phyloP scores from a whole-genome alignment of 2,797 vertebrate genomes.

The Peromyscus nudipes region DNA sequence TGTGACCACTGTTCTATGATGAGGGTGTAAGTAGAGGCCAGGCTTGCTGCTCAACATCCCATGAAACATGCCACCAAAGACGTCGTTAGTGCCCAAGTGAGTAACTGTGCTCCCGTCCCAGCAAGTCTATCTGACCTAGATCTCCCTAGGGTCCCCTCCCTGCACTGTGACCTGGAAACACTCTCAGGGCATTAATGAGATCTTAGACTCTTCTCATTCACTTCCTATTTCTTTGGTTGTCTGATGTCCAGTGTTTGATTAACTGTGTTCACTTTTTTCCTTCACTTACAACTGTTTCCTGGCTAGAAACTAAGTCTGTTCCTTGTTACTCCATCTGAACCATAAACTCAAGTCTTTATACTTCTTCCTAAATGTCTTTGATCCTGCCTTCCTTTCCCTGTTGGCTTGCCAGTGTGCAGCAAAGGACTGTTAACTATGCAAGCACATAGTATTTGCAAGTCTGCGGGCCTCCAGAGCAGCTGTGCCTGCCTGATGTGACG shows the following conservation, averaged over 20 bases:
- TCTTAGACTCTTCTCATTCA: neutral
- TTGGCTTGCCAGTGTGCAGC: neutral
- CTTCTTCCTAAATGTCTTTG: constrained; percentile 30
- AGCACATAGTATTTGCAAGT: neutral
- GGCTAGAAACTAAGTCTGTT: neutral
- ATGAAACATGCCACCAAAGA: neutral
- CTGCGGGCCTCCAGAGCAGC: neutral
- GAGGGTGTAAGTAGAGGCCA: neutral
- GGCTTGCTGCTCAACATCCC: neutral
- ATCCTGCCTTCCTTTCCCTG: constrained; percentile 15
- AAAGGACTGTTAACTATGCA: constrained; percentile 13
- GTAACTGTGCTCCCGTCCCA: neutral
- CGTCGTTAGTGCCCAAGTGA: neutral
- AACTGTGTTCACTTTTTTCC: neutral
- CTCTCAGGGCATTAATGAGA: neutral
- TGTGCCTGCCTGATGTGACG: neutral
- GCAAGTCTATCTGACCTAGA: neutral
- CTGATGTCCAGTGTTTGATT: neutral
- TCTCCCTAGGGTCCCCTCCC: neutral
- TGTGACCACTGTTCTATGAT: neutral
- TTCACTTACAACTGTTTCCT: constrained; percentile 37
- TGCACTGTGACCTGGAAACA: neutral
- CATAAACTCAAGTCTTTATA: neutral
- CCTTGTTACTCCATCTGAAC: neutral
- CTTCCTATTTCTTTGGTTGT: neutral